These are phyloP conservation scores for Saccostrea glomerata DNA, from an alignment of 1,140 invertebrate species.

Conservation along the genomic window DNA sequence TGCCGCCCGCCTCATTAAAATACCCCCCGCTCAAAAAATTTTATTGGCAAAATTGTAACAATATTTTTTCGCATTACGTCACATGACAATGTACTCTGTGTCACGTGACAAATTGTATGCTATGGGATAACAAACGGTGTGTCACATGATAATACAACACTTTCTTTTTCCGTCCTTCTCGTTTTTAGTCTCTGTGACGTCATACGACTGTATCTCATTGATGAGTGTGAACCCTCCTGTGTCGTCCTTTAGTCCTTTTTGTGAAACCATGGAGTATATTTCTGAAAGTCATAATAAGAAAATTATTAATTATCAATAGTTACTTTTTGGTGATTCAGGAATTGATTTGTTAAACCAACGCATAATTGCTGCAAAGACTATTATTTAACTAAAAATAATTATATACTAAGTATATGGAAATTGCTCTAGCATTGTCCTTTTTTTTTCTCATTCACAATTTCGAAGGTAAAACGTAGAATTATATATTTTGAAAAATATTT, in stretches of 20 bases:
- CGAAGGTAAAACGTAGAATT: too few species aligned
- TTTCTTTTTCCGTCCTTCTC: background rate
- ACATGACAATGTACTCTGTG: too few species aligned
- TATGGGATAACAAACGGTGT: too few species aligned
- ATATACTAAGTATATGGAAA: background rate
- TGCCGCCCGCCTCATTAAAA: too few species aligned
- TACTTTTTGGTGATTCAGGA: background rate
- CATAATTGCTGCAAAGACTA: background rate
- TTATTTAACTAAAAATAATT: background rate
- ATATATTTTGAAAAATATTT: too few species aligned
- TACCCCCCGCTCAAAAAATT: too few species aligned
- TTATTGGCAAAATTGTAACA: too few species aligned
- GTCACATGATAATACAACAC: conserved; percentile 23
- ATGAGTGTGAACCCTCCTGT: background rate
- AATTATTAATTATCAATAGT: background rate
- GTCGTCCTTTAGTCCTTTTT: background rate
- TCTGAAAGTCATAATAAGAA: background rate
- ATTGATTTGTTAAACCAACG: background rate
- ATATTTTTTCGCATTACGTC: too few species aligned
- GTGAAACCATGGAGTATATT: conserved; percentile 2
- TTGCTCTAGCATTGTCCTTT: too few species aligned
- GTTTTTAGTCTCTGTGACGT: background rate
- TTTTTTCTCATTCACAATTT: background rate
- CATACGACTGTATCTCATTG: background rate
- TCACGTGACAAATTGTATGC: too few species aligned